Conservation (phyloP, 92 coral and sea anemone genomes). For the Ricordea florida region DNA sequence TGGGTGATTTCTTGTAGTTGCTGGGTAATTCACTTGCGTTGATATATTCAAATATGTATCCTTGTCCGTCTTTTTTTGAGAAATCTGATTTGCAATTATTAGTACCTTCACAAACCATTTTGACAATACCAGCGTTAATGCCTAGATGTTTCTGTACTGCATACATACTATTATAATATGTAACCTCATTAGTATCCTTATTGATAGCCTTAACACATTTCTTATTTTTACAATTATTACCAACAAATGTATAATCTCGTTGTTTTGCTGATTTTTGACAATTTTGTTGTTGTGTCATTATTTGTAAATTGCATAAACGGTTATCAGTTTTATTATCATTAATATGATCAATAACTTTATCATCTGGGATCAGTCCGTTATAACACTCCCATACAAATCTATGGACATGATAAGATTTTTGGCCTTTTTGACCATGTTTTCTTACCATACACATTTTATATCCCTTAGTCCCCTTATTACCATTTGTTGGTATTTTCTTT, state of each 20-base stretch:
- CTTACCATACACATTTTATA: too few species aligned
- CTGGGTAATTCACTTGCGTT: constrained; percentile 1
- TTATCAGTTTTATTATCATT: constrained; percentile 30
- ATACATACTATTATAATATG: constrained; percentile 33
- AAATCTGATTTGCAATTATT: constrained; percentile 14
- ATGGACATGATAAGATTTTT: too few species aligned
- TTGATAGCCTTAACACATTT: constrained; percentile 43
- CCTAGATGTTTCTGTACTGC: constrained; percentile 15
- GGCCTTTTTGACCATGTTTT: too few species aligned
- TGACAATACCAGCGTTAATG: constrained; percentile 27
- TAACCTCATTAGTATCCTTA: not conserved
- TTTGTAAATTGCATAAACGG: constrained; percentile 36
- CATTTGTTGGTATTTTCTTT: too few species aligned
- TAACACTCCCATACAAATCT: constrained; percentile 55
- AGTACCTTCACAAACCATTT: constrained; percentile 11
- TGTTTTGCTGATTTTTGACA: constrained; percentile 27
- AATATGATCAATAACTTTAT: constrained; percentile 29
- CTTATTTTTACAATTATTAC: constrained; percentile 1
- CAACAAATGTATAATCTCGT: constrained; percentile 32
- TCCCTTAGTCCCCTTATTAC: too few species aligned
- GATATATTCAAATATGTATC: constrained; percentile 13
- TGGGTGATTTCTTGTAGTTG: not conserved
- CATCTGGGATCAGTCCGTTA: constrained; percentile 21
- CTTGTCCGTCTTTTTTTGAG: constrained; percentile 17
- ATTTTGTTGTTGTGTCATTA: constrained; percentile 35